A percentile compares a stretch with the other conserved stretches of the same genome.
Conservation (phyloP, 2,888 invertebrate species). For the Pseudococcus viburni region DNA sequence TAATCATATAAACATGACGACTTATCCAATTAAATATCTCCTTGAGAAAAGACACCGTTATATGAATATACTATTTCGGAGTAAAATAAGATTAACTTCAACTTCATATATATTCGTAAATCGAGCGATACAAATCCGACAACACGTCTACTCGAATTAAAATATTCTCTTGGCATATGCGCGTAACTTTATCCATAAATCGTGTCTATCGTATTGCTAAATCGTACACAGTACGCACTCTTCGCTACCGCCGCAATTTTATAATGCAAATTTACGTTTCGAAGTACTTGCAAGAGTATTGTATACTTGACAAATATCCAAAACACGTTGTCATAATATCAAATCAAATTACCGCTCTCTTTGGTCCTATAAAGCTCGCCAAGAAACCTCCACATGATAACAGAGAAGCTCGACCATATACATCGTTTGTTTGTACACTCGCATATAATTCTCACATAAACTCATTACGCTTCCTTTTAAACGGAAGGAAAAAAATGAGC, state of each 20-base stretch:
- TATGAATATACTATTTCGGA: neutral
- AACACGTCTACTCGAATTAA: constrained; percentile 24
- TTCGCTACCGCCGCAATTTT: neutral
- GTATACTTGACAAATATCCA: constrained; percentile 43
- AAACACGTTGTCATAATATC: constrained; percentile 2
- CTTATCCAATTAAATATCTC: constrained; percentile 49
- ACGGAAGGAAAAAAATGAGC: constrained; percentile 49
- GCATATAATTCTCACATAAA: constrained; percentile 21
- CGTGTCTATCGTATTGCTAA: constrained; percentile 47
- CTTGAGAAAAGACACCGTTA: neutral
- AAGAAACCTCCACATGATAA: neutral
- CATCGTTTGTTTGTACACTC: neutral
- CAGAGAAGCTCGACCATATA: neutral
- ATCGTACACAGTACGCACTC: constrained; percentile 12
- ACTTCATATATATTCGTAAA: constrained; percentile 28
- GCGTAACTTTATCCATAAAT: constrained; percentile 24
- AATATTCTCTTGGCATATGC: constrained; percentile 39
- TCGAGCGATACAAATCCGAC: constrained; percentile 51
- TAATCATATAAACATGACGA: constrained; percentile 54
- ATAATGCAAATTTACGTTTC: constrained; percentile 42
- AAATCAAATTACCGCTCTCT: neutral
- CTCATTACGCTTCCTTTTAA: constrained; percentile 12
- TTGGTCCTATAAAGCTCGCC: neutral
- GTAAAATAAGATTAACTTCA: constrained; percentile 44
- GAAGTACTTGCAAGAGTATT: neutral